Conservation (phyloP, 2,888 invertebrate genomes). For the Pyrochroa serraticornis region DNA sequence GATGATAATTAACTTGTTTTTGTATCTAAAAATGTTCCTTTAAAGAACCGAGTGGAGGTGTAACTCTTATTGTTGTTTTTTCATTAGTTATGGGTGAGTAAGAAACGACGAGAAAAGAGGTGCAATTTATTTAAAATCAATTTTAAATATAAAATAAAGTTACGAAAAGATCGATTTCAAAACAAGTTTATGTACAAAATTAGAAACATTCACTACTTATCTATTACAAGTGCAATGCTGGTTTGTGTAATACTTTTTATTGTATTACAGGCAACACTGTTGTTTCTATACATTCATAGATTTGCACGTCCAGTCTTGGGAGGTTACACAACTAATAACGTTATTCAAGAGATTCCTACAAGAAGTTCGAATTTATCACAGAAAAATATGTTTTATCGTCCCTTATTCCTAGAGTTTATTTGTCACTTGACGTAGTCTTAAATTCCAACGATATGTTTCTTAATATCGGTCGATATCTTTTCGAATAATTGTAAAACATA, state of each 20-base stretch:
- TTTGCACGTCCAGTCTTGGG: slow-evolving; percentile 15
- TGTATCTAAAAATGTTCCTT: too few relatives aligned
- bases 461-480: slow-evolving; percentile 17
- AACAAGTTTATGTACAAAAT: slow-evolving; percentile 17
- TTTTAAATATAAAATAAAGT: slow-evolving; percentile 12
- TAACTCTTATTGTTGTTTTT: background rate
- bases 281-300: slow-evolving; percentile 13
- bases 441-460: slow-evolving; percentile 41
- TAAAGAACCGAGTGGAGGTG: background rate
- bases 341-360: background rate
- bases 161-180: slow-evolving; percentile 1
- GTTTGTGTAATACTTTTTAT: too few relatives aligned
- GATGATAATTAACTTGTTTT: slow-evolving; percentile 47
- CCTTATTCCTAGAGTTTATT: slow-evolving; percentile 36
- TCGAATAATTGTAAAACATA: slow-evolving; percentile 31
- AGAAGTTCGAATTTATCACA: slow-evolving; percentile 22
- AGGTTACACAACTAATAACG: slow-evolving; percentile 4
- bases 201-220: background rate
- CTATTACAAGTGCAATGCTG: too few relatives aligned
- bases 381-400: slow-evolving; percentile 18
- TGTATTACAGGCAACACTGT: background rate
- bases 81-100: background rate
- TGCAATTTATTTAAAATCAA: background rate
- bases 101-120: too few relatives aligned
- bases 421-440: slow-evolving; percentile 42